Evolutionary conservation across 2,113 vertebrate species (phyloP).

Genomic region (Emydura subglobosa): DNA sequence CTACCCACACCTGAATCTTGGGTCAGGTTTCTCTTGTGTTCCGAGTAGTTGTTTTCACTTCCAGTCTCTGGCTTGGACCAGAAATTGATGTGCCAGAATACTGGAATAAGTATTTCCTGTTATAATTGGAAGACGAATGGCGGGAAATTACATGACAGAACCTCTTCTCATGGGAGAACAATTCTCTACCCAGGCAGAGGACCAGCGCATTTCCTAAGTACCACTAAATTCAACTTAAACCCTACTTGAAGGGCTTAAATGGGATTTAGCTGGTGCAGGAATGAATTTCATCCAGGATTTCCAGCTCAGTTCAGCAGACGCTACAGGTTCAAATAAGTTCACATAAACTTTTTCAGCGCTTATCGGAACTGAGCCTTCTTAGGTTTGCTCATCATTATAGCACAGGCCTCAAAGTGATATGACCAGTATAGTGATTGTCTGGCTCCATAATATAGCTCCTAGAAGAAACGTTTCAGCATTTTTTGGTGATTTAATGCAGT

Average conservation of each 20-base stretch:
- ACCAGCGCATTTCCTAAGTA: background rate
- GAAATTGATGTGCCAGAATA: background rate
- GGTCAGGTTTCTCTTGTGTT: background rate
- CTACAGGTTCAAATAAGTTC: background rate
- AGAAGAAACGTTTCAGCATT: background rate
- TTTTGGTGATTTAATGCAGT: background rate
- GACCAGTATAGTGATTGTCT: background rate
- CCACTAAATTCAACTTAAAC: background rate
- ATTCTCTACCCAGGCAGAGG: background rate
- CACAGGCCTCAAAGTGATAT: background rate
- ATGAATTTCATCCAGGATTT: background rate
- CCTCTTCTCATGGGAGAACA: background rate
- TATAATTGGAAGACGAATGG: background rate
- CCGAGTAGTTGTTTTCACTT: background rate
- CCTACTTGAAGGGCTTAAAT: background rate
- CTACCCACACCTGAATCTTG: background rate
- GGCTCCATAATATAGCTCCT: background rate
- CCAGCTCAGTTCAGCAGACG: background rate
- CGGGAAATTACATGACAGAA: background rate
- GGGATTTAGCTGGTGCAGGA: background rate
- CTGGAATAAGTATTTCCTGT: background rate
- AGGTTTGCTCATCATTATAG: background rate
- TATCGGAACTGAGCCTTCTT: background rate
- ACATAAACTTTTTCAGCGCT: background rate
- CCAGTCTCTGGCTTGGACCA: background rate